phyloP scores from a whole-genome alignment of 1,140 invertebrate species.

The Ylistrum balloti region DNA sequence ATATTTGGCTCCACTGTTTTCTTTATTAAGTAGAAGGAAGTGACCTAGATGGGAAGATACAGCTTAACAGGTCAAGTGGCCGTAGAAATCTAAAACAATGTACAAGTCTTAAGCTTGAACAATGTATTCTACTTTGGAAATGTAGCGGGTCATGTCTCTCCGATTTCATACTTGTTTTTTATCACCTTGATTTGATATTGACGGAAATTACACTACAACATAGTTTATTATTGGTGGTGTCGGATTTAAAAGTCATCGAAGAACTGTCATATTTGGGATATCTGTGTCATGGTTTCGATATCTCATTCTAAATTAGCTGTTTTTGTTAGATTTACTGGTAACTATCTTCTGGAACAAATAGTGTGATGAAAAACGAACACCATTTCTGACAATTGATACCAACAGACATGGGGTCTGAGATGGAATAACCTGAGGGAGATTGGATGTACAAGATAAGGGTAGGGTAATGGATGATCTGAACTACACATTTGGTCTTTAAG shows the following conservation, averaged over 20 bases:
- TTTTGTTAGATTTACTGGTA: too few species aligned
- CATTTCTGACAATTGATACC: too few species aligned
- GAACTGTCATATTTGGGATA: not conserved
- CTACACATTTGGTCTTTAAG: too few species aligned
- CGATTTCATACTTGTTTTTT: slow-evolving; percentile 26
- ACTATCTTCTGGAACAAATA: too few species aligned
- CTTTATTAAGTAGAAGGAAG: not conserved
- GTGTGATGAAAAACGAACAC: too few species aligned
- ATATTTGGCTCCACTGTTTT: slow-evolving; percentile 7
- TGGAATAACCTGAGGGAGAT: too few species aligned
- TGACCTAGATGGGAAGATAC: slow-evolving; percentile 14
- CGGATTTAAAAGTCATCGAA: not conserved
- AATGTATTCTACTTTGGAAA: not conserved
- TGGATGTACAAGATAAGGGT: too few species aligned
- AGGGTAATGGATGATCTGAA: too few species aligned
- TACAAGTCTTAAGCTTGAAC: not conserved
- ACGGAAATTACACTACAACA: not conserved
- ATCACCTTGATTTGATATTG: slow-evolving; percentile 26
- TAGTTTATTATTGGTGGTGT: not conserved
- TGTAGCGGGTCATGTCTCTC: not conserved
- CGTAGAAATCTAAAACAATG: not conserved
- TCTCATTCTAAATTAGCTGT: too few species aligned
- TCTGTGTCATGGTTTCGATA: not conserved
- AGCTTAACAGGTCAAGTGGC: not conserved
- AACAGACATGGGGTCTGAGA: too few species aligned